Evolutionary conservation across 2,113 vertebrate genomes (phyloP).

Genomic region (Chaetorhynchus papuensis): DNA sequence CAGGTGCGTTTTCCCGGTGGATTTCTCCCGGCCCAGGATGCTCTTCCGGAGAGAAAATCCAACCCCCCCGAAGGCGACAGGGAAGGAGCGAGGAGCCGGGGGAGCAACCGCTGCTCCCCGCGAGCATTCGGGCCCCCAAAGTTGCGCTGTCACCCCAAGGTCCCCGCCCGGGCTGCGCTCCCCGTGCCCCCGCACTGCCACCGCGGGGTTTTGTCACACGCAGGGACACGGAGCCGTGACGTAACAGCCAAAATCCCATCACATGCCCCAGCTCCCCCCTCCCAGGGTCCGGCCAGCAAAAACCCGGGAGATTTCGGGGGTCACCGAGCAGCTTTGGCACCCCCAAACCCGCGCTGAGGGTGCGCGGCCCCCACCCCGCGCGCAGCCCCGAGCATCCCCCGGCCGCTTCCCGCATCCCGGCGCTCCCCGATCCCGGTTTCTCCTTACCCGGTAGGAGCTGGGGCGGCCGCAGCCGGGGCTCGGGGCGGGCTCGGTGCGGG

Average conservation of each 20-base stretch:
- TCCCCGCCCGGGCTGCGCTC: neutral
- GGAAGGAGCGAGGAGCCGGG: neutral
- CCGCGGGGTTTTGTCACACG: neutral
- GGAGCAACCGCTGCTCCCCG: neutral
- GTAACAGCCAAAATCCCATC: neutral
- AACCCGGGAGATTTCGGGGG: neutral
- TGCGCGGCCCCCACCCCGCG: neutral
- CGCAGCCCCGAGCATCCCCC: neutral
- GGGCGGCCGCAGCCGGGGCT: neutral
- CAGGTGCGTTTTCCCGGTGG: neutral
- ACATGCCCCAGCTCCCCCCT: neutral
- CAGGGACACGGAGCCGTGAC: neutral
- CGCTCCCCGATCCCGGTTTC: neutral
- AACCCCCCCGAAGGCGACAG: neutral
- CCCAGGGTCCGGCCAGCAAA: neutral
- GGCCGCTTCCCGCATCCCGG: neutral
- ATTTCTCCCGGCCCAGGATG: neutral
- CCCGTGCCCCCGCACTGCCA: neutral
- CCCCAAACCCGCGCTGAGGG: neutral
- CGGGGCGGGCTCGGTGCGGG: neutral
- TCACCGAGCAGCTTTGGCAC: neutral
- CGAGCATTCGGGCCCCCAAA: fast-evolving
- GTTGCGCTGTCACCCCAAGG: neutral
- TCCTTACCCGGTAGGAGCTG: neutral
- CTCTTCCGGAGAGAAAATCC: neutral